Evolutionary conservation across 2,113 vertebrate genomes (phyloP).

Genomic region (Scomber scombrus): DNA sequence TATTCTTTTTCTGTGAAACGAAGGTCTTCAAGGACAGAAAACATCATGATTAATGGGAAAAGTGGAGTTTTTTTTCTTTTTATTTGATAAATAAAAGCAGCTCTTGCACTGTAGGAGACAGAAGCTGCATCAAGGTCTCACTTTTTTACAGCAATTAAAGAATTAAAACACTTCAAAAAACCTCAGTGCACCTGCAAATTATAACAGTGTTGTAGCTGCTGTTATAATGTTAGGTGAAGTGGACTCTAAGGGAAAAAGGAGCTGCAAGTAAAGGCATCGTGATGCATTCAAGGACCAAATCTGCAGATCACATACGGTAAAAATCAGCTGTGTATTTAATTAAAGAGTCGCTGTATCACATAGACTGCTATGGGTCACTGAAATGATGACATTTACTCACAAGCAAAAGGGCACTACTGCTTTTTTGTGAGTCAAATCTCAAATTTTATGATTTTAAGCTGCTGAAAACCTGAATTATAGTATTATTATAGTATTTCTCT

Average conservation of each 20-base stretch:
- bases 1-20: neutral
- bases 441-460: neutral
- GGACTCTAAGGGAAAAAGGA: neutral
- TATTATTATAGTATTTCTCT: neutral
- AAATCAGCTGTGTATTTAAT: neutral
- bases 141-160: constrained; percentile 34
- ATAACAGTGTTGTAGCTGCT: no score
- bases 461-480: neutral
- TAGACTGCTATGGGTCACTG: no score
- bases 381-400: no score
- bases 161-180: neutral
- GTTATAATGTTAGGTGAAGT: neutral
- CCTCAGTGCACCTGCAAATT: neutral
- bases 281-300: neutral
- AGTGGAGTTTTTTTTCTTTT: neutral
- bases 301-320: no score
- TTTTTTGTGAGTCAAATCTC: no score
- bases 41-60: neutral
- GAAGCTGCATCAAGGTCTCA: constrained; percentile 24
- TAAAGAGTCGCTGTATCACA: no score
- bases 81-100: neutral
- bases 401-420: no score
- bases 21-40: neutral
- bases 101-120: neutral
- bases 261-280: no score